phyloP scores from a whole-genome alignment of 2,113 vertebrate species.

The Muscicapa adusta region DNA sequence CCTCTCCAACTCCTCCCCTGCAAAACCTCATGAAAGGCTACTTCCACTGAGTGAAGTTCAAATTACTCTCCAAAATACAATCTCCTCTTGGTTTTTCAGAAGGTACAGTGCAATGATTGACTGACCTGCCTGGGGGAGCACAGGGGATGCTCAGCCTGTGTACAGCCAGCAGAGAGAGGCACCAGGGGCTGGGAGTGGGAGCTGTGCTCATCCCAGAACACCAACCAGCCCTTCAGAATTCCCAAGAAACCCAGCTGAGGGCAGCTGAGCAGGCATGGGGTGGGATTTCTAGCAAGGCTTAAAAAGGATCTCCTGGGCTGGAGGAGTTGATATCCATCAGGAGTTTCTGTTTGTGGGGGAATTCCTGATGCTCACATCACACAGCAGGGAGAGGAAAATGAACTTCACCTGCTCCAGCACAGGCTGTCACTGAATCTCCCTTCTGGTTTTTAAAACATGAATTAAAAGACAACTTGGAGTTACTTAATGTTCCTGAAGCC shows the following conservation, averaged over 20 bases:
- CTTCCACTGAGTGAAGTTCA: neutral
- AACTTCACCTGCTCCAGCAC: neutral
- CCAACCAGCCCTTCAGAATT: neutral
- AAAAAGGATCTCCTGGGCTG: neutral
- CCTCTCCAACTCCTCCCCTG: neutral
- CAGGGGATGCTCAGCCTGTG: neutral
- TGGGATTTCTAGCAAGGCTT: neutral
- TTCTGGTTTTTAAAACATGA: neutral
- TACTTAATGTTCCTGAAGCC: neutral
- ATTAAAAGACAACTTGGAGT: neutral
- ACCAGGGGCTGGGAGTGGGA: neutral
- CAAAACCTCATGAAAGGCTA: neutral
- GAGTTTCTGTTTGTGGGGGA: neutral
- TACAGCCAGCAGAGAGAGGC: neutral
- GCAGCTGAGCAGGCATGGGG: neutral
- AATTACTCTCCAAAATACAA: neutral
- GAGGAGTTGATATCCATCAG: neutral
- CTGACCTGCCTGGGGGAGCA: accelerated
- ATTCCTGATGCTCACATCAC: neutral
- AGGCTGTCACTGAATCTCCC: neutral
- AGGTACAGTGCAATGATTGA: neutral
- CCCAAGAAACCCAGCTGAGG: neutral
- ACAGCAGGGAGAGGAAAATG: neutral
- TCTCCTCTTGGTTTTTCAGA: neutral
- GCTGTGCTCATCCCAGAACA: neutral